Evolutionary conservation across 2,888 invertebrate species (phyloP).

Genomic region (Cephus rjabovi): DNA sequence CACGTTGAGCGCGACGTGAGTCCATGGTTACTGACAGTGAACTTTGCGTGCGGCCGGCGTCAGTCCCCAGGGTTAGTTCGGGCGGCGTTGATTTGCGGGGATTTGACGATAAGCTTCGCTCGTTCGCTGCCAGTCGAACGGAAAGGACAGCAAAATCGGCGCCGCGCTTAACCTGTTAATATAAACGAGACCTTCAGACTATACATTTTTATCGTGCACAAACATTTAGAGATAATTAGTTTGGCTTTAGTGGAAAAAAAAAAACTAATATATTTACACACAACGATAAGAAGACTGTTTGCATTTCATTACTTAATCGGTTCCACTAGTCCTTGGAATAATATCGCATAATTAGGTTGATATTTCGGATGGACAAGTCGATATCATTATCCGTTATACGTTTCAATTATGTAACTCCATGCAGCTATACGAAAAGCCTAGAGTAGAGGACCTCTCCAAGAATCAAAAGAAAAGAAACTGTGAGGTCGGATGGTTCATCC

Average conservation of each 20-base stretch:
- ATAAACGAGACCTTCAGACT: not conserved
- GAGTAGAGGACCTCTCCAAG: not conserved
- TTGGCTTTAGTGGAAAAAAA: not conserved
- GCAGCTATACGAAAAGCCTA: not conserved
- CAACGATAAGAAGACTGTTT: not conserved
- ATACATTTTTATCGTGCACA: not conserved
- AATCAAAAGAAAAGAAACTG: not conserved
- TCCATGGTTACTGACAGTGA: too few relatives aligned
- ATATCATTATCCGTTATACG: not conserved
- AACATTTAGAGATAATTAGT: not conserved
- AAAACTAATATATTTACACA: not conserved
- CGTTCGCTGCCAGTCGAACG: too few relatives aligned
- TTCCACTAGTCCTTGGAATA: not conserved
- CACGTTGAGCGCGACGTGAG: too few relatives aligned
- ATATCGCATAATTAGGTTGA: not conserved
- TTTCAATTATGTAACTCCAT: not conserved
- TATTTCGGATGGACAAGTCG: not conserved
- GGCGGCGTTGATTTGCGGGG: too few relatives aligned
- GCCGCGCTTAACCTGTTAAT: not conserved
- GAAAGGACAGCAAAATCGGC: too few relatives aligned
- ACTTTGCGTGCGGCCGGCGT: too few relatives aligned
- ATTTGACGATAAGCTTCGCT: too few relatives aligned
- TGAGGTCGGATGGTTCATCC: not conserved
- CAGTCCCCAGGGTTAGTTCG: too few relatives aligned
- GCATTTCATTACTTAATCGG: not conserved